Conservation (phyloP, 2,888 invertebrate genomes). For the Ditylenchus weischeri region DNA sequence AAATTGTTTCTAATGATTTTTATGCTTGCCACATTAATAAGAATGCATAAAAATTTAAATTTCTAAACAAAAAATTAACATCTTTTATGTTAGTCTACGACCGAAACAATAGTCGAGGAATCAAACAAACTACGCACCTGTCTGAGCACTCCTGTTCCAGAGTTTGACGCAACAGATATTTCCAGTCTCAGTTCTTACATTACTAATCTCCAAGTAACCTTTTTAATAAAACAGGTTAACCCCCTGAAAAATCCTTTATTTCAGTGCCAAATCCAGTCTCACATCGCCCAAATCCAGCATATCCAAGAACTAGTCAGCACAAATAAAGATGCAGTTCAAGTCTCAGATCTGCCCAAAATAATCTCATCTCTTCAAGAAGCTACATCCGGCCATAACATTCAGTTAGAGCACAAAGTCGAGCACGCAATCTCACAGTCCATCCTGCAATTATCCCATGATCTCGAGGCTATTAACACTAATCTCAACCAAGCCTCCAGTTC, state of each 20-base stretch:
- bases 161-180: constrained; percentile 1
- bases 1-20: too few relatives aligned
- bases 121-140: not conserved
- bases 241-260: not conserved
- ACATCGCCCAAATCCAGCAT: not conserved
- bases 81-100: not conserved
- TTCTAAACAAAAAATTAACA: too few relatives aligned
- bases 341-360: not conserved
- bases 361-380: not conserved
- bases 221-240: not conserved
- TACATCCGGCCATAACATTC: not conserved
- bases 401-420: not conserved
- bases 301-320: not conserved
- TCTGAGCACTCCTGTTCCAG: not conserved
- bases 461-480: not conserved
- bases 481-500: not conserved
- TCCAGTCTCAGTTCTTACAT: not conserved
- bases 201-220: not conserved
- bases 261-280: not conserved
- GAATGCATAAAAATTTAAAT: too few relatives aligned
- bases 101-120: not conserved
- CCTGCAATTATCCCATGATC: not conserved
- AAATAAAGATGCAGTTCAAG: not conserved
- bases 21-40: too few relatives aligned
- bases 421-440: not conserved